These are phyloP conservation scores for Carapus acus DNA, from an alignment of 2,797 vertebrate genomes.

Conservation along the genomic window DNA sequence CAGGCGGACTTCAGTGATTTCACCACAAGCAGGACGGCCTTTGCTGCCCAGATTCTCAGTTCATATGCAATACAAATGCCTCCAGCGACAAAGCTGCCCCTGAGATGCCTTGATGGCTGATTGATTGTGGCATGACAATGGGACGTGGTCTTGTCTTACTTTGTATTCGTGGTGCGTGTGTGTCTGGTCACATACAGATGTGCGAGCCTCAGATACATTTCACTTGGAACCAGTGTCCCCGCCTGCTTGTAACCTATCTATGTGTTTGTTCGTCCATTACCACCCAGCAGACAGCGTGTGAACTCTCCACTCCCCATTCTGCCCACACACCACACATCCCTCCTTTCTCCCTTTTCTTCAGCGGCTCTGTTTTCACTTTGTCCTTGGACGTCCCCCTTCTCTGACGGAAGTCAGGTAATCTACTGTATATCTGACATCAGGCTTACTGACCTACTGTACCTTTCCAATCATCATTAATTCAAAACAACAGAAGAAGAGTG, in stretches of 20 bases:
- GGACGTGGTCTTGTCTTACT: not conserved
- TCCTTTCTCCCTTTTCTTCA: conserved; percentile 49
- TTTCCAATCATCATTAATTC: not conserved
- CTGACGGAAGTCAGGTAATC: not conserved
- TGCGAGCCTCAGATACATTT: conserved; percentile 26
- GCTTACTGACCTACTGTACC: not conserved
- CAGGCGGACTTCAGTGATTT: too few relatives aligned
- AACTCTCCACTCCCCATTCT: conserved; percentile 34
- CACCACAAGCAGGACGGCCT: too few relatives aligned
- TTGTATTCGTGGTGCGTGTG: not conserved
- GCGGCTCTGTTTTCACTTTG: conserved; percentile 48
- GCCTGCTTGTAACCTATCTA: conserved; percentile 39
- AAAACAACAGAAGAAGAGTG: not conserved
- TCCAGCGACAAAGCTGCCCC: too few relatives aligned
- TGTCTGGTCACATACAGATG: conserved; percentile 4
- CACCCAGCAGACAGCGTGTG: conserved; percentile 33
- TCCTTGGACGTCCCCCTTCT: conserved; percentile 25
- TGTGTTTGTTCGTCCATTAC: conserved; percentile 26
- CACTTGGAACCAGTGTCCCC: conserved; percentile 25
- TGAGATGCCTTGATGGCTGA: not conserved
- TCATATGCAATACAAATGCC: too few relatives aligned
- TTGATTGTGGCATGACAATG: not conserved
- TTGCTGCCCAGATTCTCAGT: too few relatives aligned
- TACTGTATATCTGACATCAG: conserved; percentile 4
- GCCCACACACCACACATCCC: conserved; percentile 34